Base-by-base conservation (phyloP, 2,113 vertebrate genomes). In the Oxyura jamaicensis region DNA sequence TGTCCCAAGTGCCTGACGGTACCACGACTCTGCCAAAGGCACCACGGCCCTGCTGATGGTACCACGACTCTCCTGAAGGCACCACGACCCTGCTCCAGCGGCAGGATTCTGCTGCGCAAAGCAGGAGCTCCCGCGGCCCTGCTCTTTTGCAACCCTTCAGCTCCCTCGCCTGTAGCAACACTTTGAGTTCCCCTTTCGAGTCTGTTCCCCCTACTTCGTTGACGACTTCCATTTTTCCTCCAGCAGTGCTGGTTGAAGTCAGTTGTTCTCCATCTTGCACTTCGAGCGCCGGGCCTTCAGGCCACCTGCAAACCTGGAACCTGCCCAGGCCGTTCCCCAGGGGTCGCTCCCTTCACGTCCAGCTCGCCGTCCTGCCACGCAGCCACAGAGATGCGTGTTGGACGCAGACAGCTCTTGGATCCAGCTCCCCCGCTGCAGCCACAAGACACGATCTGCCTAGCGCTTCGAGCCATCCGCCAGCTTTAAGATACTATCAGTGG, bases 311-410 rank as follows among this genome's bases (percentile, higher is more conserved):
- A 36, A 17, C 35, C 53, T 10, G 6, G 11, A 3, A 22, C 5
- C 12, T 26, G 41, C 33, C 60, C 26, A 15, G 46, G 33, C 48
- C 29, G 2, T 21, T 25, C 66, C 84, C 84, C 53, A 10, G 21
- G 23, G 36, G 52, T 12, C 48, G 7, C 31, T 8, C 1, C 13
- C 65, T 42, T 2, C 36, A 26, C 2, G 26, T 4, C 4, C 48
- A 11, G 8, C 35, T 22, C 1, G 20, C 50, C 10, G 23, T 29
- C 77, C 83, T 7, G 22, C 48, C 74, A 25, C 50, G 6, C 16
- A 10, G 22, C 48, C 74, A 29, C 35, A 8, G 13, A 10, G 13
- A 11, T 5, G 0, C 0, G 42, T 3, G 28, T 2, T 12, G 56
- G 68, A 58, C 19, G 69, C 69, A 5, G 50, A 19, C 53, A 29